phyloP scores from a whole-genome alignment of 1,140 invertebrate species.

The Metaphire vulgaris region DNA sequence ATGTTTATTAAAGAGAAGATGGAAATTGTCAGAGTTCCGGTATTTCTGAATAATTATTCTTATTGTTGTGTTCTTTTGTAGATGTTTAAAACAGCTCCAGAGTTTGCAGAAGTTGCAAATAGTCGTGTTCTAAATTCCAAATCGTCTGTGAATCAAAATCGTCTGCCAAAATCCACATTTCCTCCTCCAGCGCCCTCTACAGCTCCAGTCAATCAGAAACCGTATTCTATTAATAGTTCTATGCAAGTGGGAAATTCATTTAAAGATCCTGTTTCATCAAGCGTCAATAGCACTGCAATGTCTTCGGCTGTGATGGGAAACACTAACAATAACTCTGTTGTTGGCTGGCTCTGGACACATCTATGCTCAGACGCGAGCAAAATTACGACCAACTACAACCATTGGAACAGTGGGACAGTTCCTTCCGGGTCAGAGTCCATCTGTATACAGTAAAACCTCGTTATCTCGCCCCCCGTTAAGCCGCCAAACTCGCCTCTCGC shows the following conservation, averaged over 20 bases:
- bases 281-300: background rate
- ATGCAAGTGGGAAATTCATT: background rate
- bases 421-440: background rate
- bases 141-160: background rate
- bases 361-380: background rate
- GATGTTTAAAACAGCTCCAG: constrained; percentile 54
- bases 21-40: background rate
- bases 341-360: background rate
- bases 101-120: constrained; percentile 38
- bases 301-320: background rate
- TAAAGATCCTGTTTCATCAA: background rate
- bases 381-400: constrained; percentile 3
- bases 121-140: constrained; percentile 27
- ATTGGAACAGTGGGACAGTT: background rate
- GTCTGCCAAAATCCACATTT: background rate
- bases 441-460: too few species aligned
- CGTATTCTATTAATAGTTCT: background rate
- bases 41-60: too few species aligned
- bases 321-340: background rate
- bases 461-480: too few species aligned
- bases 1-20: background rate
- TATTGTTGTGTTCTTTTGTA: constrained; percentile 37
- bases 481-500: too few species aligned
- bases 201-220: background rate
- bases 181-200: background rate